Evolutionary conservation across 2,113 vertebrate species (phyloP), one percentile per base, ranked within the genome.

Genomic region (Carettochelys insculpta): DNA sequence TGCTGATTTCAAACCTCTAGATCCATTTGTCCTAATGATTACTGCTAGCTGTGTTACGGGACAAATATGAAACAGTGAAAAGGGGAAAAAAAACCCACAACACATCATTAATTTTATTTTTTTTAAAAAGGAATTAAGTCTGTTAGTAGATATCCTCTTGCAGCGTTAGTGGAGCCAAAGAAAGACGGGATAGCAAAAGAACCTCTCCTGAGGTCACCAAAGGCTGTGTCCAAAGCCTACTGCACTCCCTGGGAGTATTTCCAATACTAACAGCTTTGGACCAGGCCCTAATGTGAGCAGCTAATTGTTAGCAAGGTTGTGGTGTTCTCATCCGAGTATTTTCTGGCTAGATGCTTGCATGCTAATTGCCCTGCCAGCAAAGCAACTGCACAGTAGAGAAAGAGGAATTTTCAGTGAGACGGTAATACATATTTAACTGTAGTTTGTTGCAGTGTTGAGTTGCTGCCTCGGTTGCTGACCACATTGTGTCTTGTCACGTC

Each of bases 21-120:
- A 86, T 52, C 25, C 77, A 68, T 65, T 86, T 86, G 54, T 86
- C 81, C 83, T 90, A 86, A 86, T 83, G 89, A 86, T 87, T 82
- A 82, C 79, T 79, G 34, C 79, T 34, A 71, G 84, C 90, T 76
- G 79, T 65, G 78, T 77, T 86, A 82, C 56, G 24, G 52, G 65
- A 79, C 65, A 91, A 82, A 91, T 61, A 86, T 65, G 54, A 80
- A 86, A 54, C 48, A 78, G 85, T 53, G 52, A 77, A 48, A 86
- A 86, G 68, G 45, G 16, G 8, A 20, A 65, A 17, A 65, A n/a
- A 5, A 25, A 9, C 48, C 8, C 34, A n/a, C 8, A 82, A 77
- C 31, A 27, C 82, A 45, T 90, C 51, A 81, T 86, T 80, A 76
- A 80, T 81, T 68, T 85, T 80, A 52, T 51, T 56, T 43, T 73